Base-by-base conservation (phyloP, 2,797 vertebrate genomes). In the Odontamblyopus lacepedii region DNA sequence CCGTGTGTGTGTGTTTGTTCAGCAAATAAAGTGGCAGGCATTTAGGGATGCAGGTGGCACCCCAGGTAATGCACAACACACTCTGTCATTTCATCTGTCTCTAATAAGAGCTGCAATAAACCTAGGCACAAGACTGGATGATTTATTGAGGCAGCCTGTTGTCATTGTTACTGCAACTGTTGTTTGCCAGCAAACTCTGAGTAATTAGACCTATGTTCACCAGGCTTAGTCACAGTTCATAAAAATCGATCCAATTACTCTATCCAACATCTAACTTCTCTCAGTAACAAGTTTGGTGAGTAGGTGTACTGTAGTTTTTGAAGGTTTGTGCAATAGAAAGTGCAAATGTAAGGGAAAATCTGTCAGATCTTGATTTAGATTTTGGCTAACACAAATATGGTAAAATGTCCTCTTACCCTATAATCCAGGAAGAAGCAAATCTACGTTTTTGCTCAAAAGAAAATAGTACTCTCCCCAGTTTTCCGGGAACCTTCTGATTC, bases 71-170 rank as follows among this genome's bases (percentile, higher is more conserved):
- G 77, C 75, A 83, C 79, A 80, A 88, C 79, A 78, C 78, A 87
- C 64, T 81, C 88, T 75, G 86, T 85, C 81, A 82, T 88, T 90
- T 90, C 70, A 83, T 89, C 85, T 83, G 70, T 82, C 76, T 86
- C 73, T 89, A 89, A 89, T 88, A 88, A 83, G 83, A 80, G 61
- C 71, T 81, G 78, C 74, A 86, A 83, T 84, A 84, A 76, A 83
- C 73, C 69, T 74, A 35, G 72, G 77, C 75, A 73, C 82, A 84
- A 72, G 71, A 77, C 74, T 67, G 59, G 63, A 74, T 82, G 89
- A 90, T 88, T 90, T 86, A 89, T 90, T 78, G 82, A 84, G 83
- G 73, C 78, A 74, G 78, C 71, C 73, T 79, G 72, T 83, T 81
- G 87, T 83, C 72, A 81, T 71, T 83, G 78, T 85, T 82, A 86